phyloP scores from a whole-genome alignment of 2,113 vertebrate species.

The Harpagus bidentatus region DNA sequence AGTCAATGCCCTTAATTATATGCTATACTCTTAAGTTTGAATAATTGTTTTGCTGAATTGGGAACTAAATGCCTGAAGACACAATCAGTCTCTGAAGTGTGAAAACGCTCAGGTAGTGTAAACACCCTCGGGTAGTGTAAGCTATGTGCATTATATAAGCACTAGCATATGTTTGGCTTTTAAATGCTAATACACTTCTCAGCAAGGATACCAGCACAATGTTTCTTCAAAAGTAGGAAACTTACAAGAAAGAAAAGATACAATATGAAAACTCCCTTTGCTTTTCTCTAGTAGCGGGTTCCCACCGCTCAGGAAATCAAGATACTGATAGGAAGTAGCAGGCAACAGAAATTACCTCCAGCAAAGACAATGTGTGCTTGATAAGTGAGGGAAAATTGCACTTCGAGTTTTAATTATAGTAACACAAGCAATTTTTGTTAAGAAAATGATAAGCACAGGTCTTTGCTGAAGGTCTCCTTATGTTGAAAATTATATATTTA shows the following conservation, averaged over 20 bases:
- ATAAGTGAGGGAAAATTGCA: not conserved
- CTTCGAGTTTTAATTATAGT: not conserved
- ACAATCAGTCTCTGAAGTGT: not conserved
- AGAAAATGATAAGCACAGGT: not conserved
- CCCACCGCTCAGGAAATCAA: constrained; percentile 4
- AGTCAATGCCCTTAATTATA: not conserved
- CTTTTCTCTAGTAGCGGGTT: not conserved
- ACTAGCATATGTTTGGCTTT: not conserved
- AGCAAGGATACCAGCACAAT: not conserved
- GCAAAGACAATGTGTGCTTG: not conserved
- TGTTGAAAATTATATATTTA: not conserved
- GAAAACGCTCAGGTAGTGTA: not conserved
- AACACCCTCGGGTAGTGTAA: not conserved
- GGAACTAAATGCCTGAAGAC: not conserved
- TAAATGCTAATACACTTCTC: not conserved
- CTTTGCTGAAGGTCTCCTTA: not conserved
- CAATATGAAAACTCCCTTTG: not conserved
- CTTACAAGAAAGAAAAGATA: not conserved
- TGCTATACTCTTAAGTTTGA: not conserved
- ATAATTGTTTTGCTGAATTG: not conserved
- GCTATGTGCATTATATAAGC: not conserved
- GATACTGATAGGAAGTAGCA: not conserved
- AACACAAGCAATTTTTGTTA: not conserved
- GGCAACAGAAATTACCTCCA: not conserved
- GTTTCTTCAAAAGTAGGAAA: not conserved